Evolutionary conservation across 2,113 vertebrate species (phyloP), one percentile per base, ranked within the genome.

Genomic region (Campylomormyrus tamandua): DNA sequence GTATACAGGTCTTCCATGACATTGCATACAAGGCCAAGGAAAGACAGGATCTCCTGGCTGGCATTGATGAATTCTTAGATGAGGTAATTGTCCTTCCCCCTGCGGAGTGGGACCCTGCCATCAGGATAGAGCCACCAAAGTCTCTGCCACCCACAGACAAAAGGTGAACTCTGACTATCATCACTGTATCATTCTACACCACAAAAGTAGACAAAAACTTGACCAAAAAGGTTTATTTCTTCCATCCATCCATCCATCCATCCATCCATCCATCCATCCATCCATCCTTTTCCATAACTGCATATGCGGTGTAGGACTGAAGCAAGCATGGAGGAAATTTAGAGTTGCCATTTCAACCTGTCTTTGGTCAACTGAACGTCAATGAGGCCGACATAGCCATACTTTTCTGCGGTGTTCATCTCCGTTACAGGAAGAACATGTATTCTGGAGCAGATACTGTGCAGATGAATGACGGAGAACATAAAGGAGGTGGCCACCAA

Each of bases 1-100:
- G 66, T 90, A 50, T 91, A 52, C 92, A 99, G 98, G 96, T 99
- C 0, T 99, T 99, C 93, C 98, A 99, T 31, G 98, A 99, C 94
- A 99, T 99, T 88, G 98, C 98, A 21, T 99, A 99, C 90, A 99
- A 99, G 95, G 98, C 98, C 88, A 99, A 98, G 96, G 97, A 99
- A 93, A 96, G 97, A 91, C 97, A 98, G 39, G 98, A 99, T 93
- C 95, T 99, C 91, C 95, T 99, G 0, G 98, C 98, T 35, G 98
- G 98, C 86, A 99, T 99, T 1, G 98, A 99, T 7, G 98, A 99
- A 93, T 99, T 99, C 93, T 95, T 99, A 91, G 98, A 99, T 86
- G 98, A 99, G 94, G 98, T 99, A 89, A 98, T 99, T 10, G 98
- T 99, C 62, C 98, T 99, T 87, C 98, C 98, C 4, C 98, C 98